Conservation (phyloP, 2,797 vertebrate species). For the Taenioides sp. region DNA sequence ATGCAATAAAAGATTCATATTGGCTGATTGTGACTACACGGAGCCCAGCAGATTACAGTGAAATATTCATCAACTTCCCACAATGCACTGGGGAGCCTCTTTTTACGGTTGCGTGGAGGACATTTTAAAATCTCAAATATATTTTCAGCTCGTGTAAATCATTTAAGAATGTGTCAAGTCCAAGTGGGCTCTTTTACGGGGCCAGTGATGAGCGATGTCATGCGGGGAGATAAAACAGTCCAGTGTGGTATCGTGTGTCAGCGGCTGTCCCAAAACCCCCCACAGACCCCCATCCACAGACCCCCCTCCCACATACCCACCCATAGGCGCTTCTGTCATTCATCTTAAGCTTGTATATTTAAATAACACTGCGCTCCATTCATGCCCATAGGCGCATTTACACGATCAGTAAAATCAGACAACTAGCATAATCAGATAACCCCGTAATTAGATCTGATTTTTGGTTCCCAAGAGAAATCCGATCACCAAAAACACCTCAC, state of each 20-base stretch:
- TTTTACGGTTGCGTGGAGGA: conserved; percentile 10
- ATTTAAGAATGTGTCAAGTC: conserved; percentile 44
- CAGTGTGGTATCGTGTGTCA: conserved; percentile 23
- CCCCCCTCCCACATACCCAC: neutral
- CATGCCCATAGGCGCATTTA: too few relatives aligned
- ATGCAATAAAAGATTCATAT: conserved; percentile 16
- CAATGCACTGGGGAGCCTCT: conserved; percentile 30
- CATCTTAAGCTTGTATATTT: too few relatives aligned
- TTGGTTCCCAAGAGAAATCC: too few relatives aligned
- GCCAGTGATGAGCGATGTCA: conserved; percentile 29
- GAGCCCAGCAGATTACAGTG: conserved; percentile 29
- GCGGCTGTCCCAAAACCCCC: conserved; percentile 18
- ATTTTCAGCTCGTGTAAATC: conserved; percentile 39
- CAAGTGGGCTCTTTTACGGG: conserved; percentile 22
- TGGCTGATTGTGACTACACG: conserved; percentile 24
- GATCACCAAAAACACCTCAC: too few relatives aligned
- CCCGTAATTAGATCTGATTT: too few relatives aligned
- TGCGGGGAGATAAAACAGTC: conserved; percentile 9
- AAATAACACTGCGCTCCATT: too few relatives aligned
- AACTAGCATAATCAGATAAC: too few relatives aligned
- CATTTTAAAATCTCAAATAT: conserved; percentile 26
- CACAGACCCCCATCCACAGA: neutral
- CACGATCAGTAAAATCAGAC: too few relatives aligned
- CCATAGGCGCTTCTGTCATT: too few relatives aligned
- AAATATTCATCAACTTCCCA: conserved; percentile 49